Conservation (phyloP, 2,888 invertebrate genomes). For the Tetragnatha montana region DNA sequence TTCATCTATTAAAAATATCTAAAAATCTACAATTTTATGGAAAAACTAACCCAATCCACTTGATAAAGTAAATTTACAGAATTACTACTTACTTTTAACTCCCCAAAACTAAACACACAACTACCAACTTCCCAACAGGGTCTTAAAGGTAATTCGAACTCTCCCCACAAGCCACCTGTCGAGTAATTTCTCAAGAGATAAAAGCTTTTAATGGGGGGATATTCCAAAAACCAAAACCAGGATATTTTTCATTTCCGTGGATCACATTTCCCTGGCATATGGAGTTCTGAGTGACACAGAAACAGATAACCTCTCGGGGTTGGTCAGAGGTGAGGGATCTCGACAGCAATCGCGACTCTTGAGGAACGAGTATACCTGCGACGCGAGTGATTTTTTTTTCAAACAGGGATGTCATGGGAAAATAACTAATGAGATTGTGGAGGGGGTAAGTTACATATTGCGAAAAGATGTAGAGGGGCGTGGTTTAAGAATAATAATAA, state of each 20-base stretch:
- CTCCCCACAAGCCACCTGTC: neutral
- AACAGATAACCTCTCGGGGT: neutral
- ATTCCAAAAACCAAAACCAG: neutral
- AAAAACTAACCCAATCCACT: no score
- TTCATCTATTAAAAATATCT: no score
- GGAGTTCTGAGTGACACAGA: constrained; percentile 11
- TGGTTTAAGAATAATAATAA: no score
- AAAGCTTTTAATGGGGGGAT: neutral
- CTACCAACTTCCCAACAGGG: neutral
- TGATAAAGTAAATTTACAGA: no score
- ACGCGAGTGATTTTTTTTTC: neutral
- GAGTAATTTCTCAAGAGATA: neutral
- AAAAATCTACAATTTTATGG: no score
- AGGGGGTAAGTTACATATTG: constrained; percentile 8
- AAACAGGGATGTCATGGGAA: neutral
- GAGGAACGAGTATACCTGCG: neutral
- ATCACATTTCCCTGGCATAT: neutral
- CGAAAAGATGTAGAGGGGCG: neutral
- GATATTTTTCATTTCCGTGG: neutral
- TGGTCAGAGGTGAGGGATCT: constrained; percentile 26
- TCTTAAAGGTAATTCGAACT: neutral
- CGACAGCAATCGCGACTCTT: neutral
- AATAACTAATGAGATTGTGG: neutral
- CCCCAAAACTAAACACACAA: neutral
- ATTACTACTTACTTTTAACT: no score